Evolutionary conservation across 2,797 vertebrate genomes (phyloP).

Genomic region (Phoxinus dragarum): DNA sequence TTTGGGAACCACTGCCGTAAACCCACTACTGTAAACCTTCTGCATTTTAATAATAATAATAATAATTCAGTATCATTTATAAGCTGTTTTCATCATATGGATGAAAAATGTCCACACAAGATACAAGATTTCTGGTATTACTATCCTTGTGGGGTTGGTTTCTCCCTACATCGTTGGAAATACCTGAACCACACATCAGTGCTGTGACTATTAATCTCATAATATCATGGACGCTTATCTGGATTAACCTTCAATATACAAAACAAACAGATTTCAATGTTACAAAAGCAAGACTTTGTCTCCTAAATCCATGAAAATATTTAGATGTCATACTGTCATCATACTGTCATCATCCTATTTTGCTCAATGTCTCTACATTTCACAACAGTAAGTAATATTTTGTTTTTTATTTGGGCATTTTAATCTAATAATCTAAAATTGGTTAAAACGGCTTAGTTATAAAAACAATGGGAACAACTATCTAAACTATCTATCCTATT

Average conservation of each 20-base stretch:
- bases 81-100: neutral
- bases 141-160: neutral
- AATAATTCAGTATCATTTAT: neutral
- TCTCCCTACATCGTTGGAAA: neutral
- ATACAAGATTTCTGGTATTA: neutral
- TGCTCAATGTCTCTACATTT: neutral
- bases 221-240: neutral
- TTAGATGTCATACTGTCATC: neutral
- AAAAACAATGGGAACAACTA: neutral
- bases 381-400: neutral
- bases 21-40: too few species aligned
- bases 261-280: neutral
- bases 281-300: neutral
- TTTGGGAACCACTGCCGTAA: neutral
- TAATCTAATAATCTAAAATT: neutral
- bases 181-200: neutral
- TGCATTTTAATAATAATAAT: too few species aligned
- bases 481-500: neutral
- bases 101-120: neutral
- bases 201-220: slow-evolving; percentile 18
- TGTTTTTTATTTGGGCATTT: neutral
- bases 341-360: neutral
- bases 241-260: slow-evolving; percentile 20
- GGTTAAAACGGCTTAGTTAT: neutral
- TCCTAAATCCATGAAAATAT: neutral